Base-by-base conservation (phyloP, 2,888 invertebrate genomes). In the Standfussiana lucernea region DNA sequence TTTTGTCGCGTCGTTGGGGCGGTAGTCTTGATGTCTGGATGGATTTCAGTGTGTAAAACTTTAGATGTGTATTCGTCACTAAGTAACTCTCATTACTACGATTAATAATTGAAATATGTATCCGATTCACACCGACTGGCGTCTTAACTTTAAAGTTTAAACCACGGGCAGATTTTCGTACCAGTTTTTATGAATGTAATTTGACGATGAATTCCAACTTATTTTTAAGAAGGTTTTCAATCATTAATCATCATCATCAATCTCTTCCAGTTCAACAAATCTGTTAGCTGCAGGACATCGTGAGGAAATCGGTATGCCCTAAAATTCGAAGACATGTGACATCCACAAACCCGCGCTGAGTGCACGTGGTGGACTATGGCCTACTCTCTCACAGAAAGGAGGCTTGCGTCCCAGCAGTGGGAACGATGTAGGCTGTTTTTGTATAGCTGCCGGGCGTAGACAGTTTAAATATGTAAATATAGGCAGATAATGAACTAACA, bases 1-100 rank as follows among this genome's bases (percentile, higher is more conserved):
- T 24, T 66, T 78, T 45, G 64, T 83, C 68, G 59, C n/a, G 28
- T 82, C 40, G 11, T 71, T 73, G 35, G 21, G 50, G 62, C 18
- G 15, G 24, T 53, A 61, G 42, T 37, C 37, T 56, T 32, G 13
- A 32, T 70, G 75, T 80, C 66, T 75, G 45, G 18, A 15, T 15
- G 32, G 15, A 1, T 28, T 35, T 56, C 15, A 4, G 67, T 2
- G 11, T 45, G 7, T 42, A 13, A 42, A 64, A 67, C 11, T 56
- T 53, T 15, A 8, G 10, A 32, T 35, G 28, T 18, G 24, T 6
- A 35, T 45, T 75, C 45, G 28, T 56, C 50, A 72, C 1, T 56
- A 47, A 15, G 56, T 1, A 28, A 13, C 15, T n/a, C 24, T 53
- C n/a, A n/a, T 47, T 18, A 47, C 21, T 47, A 42, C 13, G 42